Evolutionary conservation across 2,113 vertebrate genomes (phyloP).

Genomic region (Seriola quinqueradiata): DNA sequence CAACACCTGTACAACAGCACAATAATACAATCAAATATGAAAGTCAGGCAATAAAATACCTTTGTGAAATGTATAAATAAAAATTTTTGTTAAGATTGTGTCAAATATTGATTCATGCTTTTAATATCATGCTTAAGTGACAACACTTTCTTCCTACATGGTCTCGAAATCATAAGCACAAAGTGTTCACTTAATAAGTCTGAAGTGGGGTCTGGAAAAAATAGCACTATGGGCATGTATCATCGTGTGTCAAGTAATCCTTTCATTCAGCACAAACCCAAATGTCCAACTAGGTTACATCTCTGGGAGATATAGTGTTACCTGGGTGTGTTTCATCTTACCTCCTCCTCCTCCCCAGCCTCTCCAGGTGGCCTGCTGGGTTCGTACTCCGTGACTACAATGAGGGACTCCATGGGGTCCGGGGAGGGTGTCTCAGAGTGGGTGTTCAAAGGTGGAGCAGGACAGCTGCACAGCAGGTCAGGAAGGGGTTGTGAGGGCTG

Average conservation of each 20-base stretch:
- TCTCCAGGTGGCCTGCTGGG: constrained; percentile 72
- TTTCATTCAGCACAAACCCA: neutral
- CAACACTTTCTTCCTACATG: neutral
- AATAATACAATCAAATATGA: no score
- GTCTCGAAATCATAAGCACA: neutral
- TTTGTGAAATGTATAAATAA: no score
- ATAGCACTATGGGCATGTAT: neutral
- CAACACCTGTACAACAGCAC: no score
- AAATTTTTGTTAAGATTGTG: no score
- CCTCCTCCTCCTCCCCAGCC: constrained; percentile 66
- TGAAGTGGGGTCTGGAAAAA: neutral
- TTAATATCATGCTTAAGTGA: neutral
- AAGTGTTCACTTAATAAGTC: neutral
- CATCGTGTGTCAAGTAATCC: neutral
- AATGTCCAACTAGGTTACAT: neutral
- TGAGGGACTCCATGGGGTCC: constrained; percentile 93
- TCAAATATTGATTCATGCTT: no score
- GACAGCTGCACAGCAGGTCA: constrained; percentile 83
- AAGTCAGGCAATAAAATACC: no score
- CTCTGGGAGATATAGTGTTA: neutral
- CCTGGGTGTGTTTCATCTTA: constrained; percentile 38
- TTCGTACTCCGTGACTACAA: constrained; percentile 93
- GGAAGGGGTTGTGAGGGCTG: constrained; percentile 79
- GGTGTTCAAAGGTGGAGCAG: constrained; percentile 75
- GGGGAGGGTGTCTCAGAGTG: constrained; percentile 63